These are phyloP conservation scores for Phragmatobia fuliginosa DNA, from an alignment of 2,888 invertebrate genomes.

Conservation along the genomic window DNA sequence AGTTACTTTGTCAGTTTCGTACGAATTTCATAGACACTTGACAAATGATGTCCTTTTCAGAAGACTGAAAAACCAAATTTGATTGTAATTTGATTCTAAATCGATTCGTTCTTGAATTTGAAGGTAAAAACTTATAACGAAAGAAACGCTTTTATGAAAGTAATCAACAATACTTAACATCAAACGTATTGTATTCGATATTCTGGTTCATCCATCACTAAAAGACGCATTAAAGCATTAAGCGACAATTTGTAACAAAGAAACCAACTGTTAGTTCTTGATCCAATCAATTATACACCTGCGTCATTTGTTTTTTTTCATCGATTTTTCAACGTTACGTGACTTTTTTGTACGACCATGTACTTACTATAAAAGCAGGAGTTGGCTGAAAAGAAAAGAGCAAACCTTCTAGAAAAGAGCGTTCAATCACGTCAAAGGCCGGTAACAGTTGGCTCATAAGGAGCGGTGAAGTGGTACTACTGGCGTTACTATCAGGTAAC, in stretches of 20 bases:
- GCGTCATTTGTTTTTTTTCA: background rate
- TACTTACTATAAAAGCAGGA: background rate
- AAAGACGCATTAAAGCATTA: background rate
- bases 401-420: no score
- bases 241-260: background rate
- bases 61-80: background rate
- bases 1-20: no score
- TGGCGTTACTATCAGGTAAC: no score
- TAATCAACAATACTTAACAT: background rate
- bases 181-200: background rate
- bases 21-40: no score
- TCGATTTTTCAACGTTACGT: background rate
- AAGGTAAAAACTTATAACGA: background rate
- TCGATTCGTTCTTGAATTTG: background rate
- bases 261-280: constrained; percentile 17
- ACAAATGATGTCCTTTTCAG: background rate
- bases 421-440: no score
- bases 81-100: background rate
- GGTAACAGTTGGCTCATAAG: no score
- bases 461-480: no score
- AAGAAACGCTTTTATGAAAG: background rate
- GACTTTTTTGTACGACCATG: background rate
- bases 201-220: background rate
- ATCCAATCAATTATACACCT: constrained; percentile 24
- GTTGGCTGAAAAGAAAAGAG: background rate